phyloP scores from a whole-genome alignment of 2,888 invertebrate species.

The Shargacucullia verbasci region DNA sequence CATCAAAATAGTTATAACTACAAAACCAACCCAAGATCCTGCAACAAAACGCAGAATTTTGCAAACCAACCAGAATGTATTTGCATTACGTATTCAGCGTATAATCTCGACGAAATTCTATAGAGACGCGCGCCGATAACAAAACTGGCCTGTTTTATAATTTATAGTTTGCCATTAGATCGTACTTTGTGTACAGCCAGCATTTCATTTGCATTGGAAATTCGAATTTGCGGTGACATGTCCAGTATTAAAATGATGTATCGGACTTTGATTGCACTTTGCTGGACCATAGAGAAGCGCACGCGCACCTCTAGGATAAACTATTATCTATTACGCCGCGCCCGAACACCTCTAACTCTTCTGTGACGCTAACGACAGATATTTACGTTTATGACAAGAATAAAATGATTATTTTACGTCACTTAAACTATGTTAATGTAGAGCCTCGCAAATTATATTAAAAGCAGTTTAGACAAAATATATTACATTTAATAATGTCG shows the following conservation, averaged over 20 bases:
- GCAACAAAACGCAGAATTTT: slow-evolving; percentile 38
- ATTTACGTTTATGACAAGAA: slow-evolving; percentile 63
- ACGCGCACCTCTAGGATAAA: slow-evolving; percentile 47
- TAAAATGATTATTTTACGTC: slow-evolving; percentile 52
- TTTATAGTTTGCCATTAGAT: slow-evolving; percentile 84
- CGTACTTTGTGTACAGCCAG: slow-evolving; percentile 75
- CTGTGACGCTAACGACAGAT: slow-evolving; percentile 59
- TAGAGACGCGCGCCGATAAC: slow-evolving; percentile 81
- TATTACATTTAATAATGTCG: slow-evolving; percentile 24
- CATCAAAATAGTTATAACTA: slow-evolving; percentile 17
- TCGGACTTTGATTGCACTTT: slow-evolving; percentile 79
- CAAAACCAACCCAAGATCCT: slow-evolving; percentile 13
- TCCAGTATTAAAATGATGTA: slow-evolving; percentile 87
- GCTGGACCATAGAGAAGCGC: slow-evolving; percentile 39
- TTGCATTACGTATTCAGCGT: slow-evolving; percentile 81
- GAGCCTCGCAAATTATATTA: slow-evolving; percentile 25
- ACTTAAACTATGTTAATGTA: slow-evolving; percentile 29
- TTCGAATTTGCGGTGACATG: slow-evolving; percentile 85
- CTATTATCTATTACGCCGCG: slow-evolving; percentile 34
- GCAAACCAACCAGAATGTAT: slow-evolving; percentile 66
- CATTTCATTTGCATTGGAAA: slow-evolving; percentile 87
- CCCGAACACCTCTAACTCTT: slow-evolving; percentile 47
- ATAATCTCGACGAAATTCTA: slow-evolving; percentile 86
- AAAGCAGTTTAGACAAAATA: slow-evolving; percentile 26
- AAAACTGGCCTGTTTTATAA: slow-evolving; percentile 80